phyloP scores from a whole-genome alignment of 2,888 invertebrate genomes.

The Orchestes rusci region DNA sequence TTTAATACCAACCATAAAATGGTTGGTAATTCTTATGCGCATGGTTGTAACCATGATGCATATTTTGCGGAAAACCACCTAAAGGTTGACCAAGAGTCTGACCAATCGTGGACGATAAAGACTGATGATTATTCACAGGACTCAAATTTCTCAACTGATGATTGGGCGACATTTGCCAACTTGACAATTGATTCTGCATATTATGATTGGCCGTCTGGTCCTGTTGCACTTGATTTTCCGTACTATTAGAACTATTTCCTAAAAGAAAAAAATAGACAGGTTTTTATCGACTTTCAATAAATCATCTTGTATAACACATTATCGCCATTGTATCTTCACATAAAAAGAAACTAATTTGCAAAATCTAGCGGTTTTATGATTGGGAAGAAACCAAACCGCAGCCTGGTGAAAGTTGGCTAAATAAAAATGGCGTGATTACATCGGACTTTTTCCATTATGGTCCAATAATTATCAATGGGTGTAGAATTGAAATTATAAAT shows the following conservation, averaged over 20 bases:
- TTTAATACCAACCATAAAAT: conserved; percentile 36
- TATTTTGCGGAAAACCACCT: conserved; percentile 31
- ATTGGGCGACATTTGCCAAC: conserved; percentile 30
- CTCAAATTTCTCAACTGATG: conserved; percentile 34
- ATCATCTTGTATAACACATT: not conserved
- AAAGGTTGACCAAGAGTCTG: conserved; percentile 26
- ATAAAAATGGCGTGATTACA: too few species aligned
- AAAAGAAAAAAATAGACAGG: too few species aligned
- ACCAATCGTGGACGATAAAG: conserved; percentile 8
- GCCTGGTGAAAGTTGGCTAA: too few species aligned
- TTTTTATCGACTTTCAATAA: too few species aligned
- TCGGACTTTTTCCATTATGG: too few species aligned
- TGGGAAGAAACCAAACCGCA: too few species aligned
- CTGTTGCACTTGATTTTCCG: conserved; percentile 27
- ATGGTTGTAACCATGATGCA: conserved; percentile 33
- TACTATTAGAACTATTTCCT: conserved; percentile 38
- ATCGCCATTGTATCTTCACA: too few species aligned
- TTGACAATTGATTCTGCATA: conserved; percentile 18
- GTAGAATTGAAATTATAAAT: too few species aligned
- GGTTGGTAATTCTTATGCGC: conserved; percentile 35
- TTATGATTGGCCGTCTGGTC: conserved; percentile 9
- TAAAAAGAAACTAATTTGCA: too few species aligned
- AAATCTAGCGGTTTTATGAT: too few species aligned
- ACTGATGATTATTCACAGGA: conserved; percentile 28
- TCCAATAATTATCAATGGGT: too few species aligned